Evolutionary conservation across 2,888 invertebrate genomes (phyloP).

Genomic region (Drosophila niveifrons): DNA sequence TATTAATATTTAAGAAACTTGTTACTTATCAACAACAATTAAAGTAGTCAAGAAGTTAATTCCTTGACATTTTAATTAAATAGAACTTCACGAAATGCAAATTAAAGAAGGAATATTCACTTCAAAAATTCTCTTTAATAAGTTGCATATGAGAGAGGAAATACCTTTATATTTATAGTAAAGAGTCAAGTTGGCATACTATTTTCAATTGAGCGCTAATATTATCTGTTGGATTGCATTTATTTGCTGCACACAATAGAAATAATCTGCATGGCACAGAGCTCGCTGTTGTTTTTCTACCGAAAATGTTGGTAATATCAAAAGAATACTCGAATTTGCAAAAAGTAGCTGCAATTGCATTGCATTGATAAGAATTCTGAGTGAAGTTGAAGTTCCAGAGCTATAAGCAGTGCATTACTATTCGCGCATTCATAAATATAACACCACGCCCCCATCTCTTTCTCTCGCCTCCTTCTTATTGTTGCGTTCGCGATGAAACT

Average conservation of each 20-base stretch:
- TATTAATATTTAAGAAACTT: neutral
- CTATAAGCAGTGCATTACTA: slow-evolving; percentile 48
- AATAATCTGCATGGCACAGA: slow-evolving; percentile 31
- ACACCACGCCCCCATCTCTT: neutral
- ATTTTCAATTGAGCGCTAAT: slow-evolving; percentile 2
- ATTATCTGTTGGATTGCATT: slow-evolving; percentile 9
- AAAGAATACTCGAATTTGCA: slow-evolving; percentile 36
- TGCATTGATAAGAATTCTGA: slow-evolving; percentile 51
- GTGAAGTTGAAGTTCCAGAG: slow-evolving; percentile 30
- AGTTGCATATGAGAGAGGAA: neutral
- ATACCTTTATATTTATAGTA: neutral
- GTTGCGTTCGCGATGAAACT: slow-evolving; percentile 61
- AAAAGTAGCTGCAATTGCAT: slow-evolving; percentile 39
- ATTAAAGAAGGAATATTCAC: too few relatives aligned
- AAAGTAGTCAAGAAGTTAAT: too few relatives aligned
- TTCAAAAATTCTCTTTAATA: neutral
- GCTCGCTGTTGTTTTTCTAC: slow-evolving; percentile 12
- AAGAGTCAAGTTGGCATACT: neutral
- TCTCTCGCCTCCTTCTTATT: slow-evolving; percentile 30
- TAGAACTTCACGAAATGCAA: too few relatives aligned
- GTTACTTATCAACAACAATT: too few relatives aligned
- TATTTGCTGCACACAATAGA: slow-evolving; percentile 23
- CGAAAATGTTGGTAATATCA: slow-evolving; percentile 7
- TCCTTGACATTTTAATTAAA: too few relatives aligned
- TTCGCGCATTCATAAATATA: slow-evolving; percentile 60